Base-by-base conservation (phyloP, 2,113 vertebrate species). In the Microcebus lehilahytsara region DNA sequence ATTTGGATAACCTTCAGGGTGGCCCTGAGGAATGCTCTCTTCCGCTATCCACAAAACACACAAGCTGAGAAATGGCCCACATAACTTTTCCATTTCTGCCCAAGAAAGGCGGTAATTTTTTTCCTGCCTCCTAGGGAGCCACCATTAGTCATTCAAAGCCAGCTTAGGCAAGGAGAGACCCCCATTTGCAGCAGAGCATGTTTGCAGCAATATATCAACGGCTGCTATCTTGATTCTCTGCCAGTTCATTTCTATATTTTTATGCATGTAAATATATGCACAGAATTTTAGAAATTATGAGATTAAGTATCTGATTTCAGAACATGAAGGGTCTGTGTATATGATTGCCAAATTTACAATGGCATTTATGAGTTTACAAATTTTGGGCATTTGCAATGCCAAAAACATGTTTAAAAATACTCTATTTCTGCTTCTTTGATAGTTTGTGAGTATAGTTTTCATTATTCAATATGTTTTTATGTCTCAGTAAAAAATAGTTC, bases 221-320 rank as follows among this genome's bases (percentile, higher is more conserved):
- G 60, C 37, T 42, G 71, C 19, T 62, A 62, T 4, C n/a, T 20
- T 0, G 19, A 86, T 40, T 91, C 27, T 78, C 42, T 71, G 83
- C 30, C 37, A 66, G 60, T 64, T 34, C 58, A 62, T 79, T 79
- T 80, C 25, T 89, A 34, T 22, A 37, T 74, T 69, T 37, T 30
- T 69, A 7, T 40, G 58, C 27, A 56, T 20, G 30, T 84, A 92
- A 77, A 87, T 37, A 60, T 6, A 60, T 37, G 95, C 32, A 69
- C 3, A 92, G 51, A 92, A 86, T 51, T 86, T 96, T 88, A 91
- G 66, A 91, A 87, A 85, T 94, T 66, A 85, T 40, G 25, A 85
- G 51, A 87, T 74, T 58, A 91, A 58, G 27, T 30, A 71, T 94
- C 25, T 56, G 42, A 89, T 84, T 81, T 97, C 23, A 94, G 85